Conservation (phyloP, 2,888 invertebrate species). For the Habrosyne pyritoides region DNA sequence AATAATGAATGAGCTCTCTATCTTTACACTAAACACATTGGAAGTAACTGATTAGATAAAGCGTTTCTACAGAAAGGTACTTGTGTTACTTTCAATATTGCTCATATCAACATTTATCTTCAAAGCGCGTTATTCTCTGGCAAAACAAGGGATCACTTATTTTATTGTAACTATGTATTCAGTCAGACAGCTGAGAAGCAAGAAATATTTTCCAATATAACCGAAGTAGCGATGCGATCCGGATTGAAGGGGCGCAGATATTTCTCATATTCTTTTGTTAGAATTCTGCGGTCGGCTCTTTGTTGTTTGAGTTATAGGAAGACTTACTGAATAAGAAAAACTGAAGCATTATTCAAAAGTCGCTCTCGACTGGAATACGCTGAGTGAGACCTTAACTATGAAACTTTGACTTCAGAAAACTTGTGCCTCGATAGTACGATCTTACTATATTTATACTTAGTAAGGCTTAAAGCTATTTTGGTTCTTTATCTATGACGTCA, state of each 20-base stretch:
- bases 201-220: conserved; percentile 75
- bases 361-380: conserved; percentile 47
- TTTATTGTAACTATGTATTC: conserved; percentile 38
- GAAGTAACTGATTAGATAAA: conserved; percentile 36
- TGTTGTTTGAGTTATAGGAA: conserved; percentile 72
- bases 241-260: conserved; percentile 70
- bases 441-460: too few species aligned
- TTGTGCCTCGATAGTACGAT: too few species aligned
- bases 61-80: background rate
- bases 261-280: conserved; percentile 80
- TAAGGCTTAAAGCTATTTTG: conserved; percentile 11
- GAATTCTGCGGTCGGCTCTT: conserved; percentile 67
- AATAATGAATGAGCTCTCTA: conserved; percentile 47
- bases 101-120: conserved; percentile 17
- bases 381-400: conserved; percentile 45
- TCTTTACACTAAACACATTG: conserved; percentile 27
- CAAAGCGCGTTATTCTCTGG: conserved; percentile 14
- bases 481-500: background rate
- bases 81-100: conserved; percentile 3
- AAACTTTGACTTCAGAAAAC: conserved; percentile 41
- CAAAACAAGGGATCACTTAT: conserved; percentile 20
- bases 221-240: conserved; percentile 68
- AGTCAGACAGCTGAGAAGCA: conserved; percentile 52
- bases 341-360: conserved; percentile 64
- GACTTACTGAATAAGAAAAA: conserved; percentile 71